A percentile compares a stretch with the other conserved stretches of the same genome.
Conservation (phyloP, 2,888 invertebrate genomes). For the Thymelicus sylvestris region DNA sequence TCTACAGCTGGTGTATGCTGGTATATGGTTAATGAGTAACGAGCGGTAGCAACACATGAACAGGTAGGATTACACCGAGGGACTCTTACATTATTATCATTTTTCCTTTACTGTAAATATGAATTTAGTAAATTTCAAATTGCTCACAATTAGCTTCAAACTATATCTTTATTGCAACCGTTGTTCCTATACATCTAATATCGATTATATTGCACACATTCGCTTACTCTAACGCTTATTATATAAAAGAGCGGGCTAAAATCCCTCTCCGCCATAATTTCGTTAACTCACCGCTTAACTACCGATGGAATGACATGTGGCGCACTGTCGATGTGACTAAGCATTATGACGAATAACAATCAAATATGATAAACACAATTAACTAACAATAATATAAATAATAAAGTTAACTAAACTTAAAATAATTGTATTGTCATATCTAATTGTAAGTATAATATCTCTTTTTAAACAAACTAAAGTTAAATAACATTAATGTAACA, state of each 20-base stretch:
- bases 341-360: constrained; percentile 61
- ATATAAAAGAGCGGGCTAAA: constrained; percentile 75
- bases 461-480: background rate
- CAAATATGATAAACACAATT: background rate
- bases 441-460: background rate
- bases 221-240: constrained; percentile 65
- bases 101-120: constrained; percentile 29
- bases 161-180: constrained; percentile 42
- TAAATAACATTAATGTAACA: background rate
- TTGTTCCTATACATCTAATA: constrained; percentile 65
- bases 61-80: constrained; percentile 29
- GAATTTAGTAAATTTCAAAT: constrained; percentile 32
- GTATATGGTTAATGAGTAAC: background rate
- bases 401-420: background rate
- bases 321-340: constrained; percentile 69
- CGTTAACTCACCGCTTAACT: constrained; percentile 82
- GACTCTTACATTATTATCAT: constrained; percentile 19
- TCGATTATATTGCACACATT: constrained; percentile 81
- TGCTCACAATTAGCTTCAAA: constrained; percentile 32
- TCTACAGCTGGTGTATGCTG: constrained; percentile 39
- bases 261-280: constrained; percentile 85
- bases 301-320: constrained; percentile 81
- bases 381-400: background rate
- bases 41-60: constrained; percentile 35
- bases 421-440: background rate